These are phyloP conservation scores for Malurus alboscapulatus DNA, from an alignment of 2,113 vertebrate species.

Conservation along the genomic window DNA sequence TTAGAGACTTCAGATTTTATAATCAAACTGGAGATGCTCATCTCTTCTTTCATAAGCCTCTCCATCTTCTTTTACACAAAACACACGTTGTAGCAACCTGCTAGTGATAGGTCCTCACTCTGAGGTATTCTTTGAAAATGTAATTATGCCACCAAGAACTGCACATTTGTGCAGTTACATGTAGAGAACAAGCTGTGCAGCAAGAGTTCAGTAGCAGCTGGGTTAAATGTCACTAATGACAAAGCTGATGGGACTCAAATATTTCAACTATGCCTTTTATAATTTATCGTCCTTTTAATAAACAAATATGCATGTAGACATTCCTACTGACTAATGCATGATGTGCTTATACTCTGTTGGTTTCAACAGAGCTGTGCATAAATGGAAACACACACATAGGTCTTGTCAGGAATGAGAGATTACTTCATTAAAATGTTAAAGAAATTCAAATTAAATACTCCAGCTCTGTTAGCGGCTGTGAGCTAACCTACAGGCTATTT, in stretches of 20 bases:
- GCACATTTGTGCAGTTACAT: not conserved
- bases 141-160: not conserved
- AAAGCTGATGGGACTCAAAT: not conserved
- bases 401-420: slow-evolving; percentile 50
- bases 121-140: not conserved
- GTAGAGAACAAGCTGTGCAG: not conserved
- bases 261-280: not conserved
- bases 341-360: not conserved
- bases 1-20: not conserved
- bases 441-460: slow-evolving; percentile 50
- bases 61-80: not conserved
- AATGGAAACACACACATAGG: not conserved
- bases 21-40: not conserved
- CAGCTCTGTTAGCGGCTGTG: not conserved
- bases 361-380: not conserved
- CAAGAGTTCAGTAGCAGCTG: not conserved
- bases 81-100: not conserved
- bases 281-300: not conserved
- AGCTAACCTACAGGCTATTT: slow-evolving; percentile 59
- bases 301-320: not conserved
- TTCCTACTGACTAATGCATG: not conserved
- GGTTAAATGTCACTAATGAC: not conserved
- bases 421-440: slow-evolving; percentile 63
- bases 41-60: not conserved
- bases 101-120: not conserved